A percentile compares a stretch with the other conserved stretches of the same genome.
Conservation (phyloP, 2,888 invertebrate species). For the Tanytarsus gracilentus region DNA sequence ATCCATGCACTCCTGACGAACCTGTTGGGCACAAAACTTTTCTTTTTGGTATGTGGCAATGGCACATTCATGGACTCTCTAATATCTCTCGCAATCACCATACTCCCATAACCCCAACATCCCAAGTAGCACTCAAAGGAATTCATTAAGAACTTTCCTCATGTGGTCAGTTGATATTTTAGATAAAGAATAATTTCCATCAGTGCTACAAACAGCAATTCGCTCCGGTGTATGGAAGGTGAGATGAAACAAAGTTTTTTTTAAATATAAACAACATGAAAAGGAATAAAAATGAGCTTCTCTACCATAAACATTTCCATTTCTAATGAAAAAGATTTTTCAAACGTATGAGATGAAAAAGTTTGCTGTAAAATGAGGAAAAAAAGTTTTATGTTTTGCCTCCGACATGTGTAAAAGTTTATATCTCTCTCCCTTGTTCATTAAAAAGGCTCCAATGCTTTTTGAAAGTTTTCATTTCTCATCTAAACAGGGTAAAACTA, state of each 20-base stretch:
- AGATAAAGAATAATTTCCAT: too few relatives aligned
- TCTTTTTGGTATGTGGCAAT: too few relatives aligned
- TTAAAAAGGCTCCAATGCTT: slow-evolving; percentile 16
- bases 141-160: neutral
- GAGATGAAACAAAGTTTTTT: neutral
- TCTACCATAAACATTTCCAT: neutral
- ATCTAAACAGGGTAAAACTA: slow-evolving; percentile 6
- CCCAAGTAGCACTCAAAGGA: too few relatives aligned
- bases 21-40: too few relatives aligned
- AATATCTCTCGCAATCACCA: too few relatives aligned
- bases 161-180: neutral
- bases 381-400: slow-evolving; percentile 1
- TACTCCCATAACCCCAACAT: too few relatives aligned
- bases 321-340: slow-evolving; percentile 26
- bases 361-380: neutral
- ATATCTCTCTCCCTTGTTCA: slow-evolving; percentile 7
- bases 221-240: neutral
- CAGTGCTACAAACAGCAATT: neutral
- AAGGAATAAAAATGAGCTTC: slow-evolving; percentile 19
- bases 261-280: neutral
- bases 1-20: too few relatives aligned
- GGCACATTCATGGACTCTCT: too few relatives aligned
- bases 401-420: slow-evolving; percentile 13
- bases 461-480: neutral
- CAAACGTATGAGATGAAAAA: slow-evolving; percentile 11